These are phyloP conservation scores for Diceros bicornis DNA, from an alignment of 2,797 vertebrate species.

Conservation along the genomic window DNA sequence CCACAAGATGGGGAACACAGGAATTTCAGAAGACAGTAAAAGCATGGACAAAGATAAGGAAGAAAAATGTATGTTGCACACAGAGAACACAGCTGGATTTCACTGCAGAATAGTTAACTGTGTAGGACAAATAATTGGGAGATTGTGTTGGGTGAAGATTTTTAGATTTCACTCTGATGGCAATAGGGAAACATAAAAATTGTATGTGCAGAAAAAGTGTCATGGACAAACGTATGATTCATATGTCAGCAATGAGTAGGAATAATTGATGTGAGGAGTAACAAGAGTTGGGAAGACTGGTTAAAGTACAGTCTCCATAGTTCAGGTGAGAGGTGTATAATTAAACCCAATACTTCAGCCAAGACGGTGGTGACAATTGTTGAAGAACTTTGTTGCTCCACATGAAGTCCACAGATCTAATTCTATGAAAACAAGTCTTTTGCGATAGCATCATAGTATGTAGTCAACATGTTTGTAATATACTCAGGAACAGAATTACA, in stretches of 20 bases:
- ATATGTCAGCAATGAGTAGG: background rate
- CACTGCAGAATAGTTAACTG: background rate
- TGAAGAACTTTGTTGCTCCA: background rate
- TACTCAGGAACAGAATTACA: background rate
- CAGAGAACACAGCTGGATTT: background rate
- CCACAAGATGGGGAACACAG: background rate
- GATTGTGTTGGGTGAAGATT: background rate
- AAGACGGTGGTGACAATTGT: background rate
- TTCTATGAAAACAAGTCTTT: background rate
- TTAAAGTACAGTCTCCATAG: background rate
- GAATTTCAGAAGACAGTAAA: background rate
- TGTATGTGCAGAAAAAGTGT: background rate
- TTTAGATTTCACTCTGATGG: slow-evolving; percentile 7
- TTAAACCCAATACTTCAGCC: background rate
- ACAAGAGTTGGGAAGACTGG: background rate
- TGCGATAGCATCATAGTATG: background rate
- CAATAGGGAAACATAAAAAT: background rate
- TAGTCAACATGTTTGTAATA: background rate
- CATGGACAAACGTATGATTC: background rate
- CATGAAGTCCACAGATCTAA: background rate
- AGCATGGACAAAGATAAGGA: background rate
- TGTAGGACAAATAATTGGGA: background rate
- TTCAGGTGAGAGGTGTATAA: background rate
- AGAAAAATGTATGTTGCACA: background rate
- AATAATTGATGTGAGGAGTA: background rate